A percentile compares a stretch with the other conserved stretches of the same genome.
These are phyloP conservation scores for Spermophilus dauricus DNA, from an alignment of 2,113 vertebrate genomes.

Conservation along the genomic window DNA sequence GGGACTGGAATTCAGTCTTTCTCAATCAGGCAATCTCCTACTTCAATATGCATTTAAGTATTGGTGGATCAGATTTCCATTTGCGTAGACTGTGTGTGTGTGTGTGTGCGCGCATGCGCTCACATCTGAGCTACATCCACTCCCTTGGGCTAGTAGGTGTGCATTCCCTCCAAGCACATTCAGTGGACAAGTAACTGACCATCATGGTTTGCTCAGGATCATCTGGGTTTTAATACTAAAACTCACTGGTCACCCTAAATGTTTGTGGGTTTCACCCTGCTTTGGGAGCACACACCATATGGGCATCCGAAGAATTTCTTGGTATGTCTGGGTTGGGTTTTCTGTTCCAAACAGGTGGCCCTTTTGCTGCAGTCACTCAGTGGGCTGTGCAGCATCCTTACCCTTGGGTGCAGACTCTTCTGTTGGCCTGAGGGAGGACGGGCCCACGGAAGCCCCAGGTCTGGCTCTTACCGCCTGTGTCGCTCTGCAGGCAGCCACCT, in stretches of 20 bases:
- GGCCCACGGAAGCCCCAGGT: background rate
- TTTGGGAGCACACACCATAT: background rate
- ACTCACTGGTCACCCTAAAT: background rate
- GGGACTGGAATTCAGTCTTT: background rate
- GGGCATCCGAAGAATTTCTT: background rate
- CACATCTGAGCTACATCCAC: background rate
- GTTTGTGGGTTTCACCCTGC: background rate
- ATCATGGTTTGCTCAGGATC: background rate
- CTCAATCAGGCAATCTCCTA: background rate
- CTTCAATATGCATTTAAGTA: accelerated
- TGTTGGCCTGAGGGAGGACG: background rate
- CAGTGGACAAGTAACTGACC: background rate
- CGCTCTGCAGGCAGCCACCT: slow-evolving; percentile 45
- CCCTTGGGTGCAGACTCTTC: background rate
- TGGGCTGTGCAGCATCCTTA: background rate
- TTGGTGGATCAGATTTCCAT: background rate
- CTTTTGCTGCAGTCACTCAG: background rate
- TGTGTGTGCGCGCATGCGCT: too few relatives aligned
- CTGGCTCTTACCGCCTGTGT: slow-evolving; percentile 62
- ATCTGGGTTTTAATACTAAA: background rate
- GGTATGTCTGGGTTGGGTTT: background rate
- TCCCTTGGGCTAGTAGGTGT: too few relatives aligned
- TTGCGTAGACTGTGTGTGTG: background rate
- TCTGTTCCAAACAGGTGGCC: background rate
- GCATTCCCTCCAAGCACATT: background rate